Conservation (phyloP, 2,797 vertebrate species). For the Sparus aurata region DNA sequence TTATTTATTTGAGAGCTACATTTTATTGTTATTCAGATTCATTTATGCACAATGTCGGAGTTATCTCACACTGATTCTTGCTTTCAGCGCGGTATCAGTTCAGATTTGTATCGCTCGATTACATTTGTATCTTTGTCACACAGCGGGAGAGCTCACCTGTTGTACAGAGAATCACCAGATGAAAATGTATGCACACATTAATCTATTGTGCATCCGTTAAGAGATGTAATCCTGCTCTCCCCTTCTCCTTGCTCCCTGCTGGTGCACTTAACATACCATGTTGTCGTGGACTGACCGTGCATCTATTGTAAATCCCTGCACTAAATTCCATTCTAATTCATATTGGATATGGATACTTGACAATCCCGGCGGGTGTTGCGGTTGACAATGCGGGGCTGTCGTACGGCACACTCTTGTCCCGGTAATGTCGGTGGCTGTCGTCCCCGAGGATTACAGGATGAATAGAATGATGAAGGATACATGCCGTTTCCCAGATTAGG, state of each 20-base stretch:
- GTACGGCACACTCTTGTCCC: slow-evolving; percentile 55
- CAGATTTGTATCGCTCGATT: slow-evolving; percentile 4
- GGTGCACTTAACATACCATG: slow-evolving; percentile 41
- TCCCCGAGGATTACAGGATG: slow-evolving; percentile 74
- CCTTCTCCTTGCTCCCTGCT: slow-evolving; percentile 18
- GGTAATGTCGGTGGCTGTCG: slow-evolving; percentile 54
- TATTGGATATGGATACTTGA: slow-evolving; percentile 52
- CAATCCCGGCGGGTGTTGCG: slow-evolving; percentile 41
- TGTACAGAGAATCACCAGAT: slow-evolving; percentile 16
- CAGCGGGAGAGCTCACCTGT: slow-evolving; percentile 33
- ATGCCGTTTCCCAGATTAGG: slow-evolving; percentile 78
- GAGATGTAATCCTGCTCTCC: slow-evolving; percentile 48
- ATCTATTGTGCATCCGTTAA: slow-evolving; percentile 46
- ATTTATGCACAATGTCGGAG: neutral
- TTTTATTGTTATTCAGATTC: neutral
- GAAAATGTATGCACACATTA: slow-evolving; percentile 24
- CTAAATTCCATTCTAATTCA: slow-evolving; percentile 56
- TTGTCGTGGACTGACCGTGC: slow-evolving; percentile 49
- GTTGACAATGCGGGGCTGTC: slow-evolving; percentile 40
- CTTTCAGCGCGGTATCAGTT: neutral
- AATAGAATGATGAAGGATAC: slow-evolving; percentile 72
- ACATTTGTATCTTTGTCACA: neutral
- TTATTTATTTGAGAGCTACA: neutral
- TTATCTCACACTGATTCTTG: neutral
- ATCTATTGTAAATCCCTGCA: slow-evolving; percentile 48